Evolutionary conservation across 35 echinoderm and acorn worm species (phyloP).

Genomic region (Lytechinus variegatus): DNA sequence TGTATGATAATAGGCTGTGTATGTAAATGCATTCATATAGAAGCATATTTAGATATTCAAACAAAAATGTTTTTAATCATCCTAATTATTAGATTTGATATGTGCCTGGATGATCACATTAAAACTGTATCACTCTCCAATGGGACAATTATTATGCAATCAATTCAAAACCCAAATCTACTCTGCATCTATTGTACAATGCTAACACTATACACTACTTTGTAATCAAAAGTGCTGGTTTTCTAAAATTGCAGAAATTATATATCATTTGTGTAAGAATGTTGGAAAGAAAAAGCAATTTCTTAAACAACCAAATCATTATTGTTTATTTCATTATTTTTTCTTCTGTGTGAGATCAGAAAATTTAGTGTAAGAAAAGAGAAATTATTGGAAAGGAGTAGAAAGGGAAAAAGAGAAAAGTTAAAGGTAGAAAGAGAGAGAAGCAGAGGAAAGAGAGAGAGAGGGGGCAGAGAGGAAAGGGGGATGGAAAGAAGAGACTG

Average conservation of each 20-base stretch:
- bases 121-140: neutral
- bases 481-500: neutral
- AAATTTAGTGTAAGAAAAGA: neutral
- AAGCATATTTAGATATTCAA: neutral
- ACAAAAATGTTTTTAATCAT: neutral
- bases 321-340: neutral
- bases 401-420: neutral
- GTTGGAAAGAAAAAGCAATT: constrained; percentile 36
- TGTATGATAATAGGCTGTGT: neutral
- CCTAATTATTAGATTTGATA: neutral
- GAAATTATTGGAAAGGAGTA: neutral
- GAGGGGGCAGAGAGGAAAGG: neutral
- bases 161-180: neutral
- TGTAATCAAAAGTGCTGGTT: constrained; percentile 47
- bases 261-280: constrained; percentile 39
- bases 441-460: neutral
- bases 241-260: constrained; percentile 20
- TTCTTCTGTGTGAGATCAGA: neutral
- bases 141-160: neutral
- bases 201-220: constrained; percentile 19
- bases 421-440: neutral
- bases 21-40: neutral
- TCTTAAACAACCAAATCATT: neutral
- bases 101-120: neutral
- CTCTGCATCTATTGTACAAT: constrained; percentile 7